Conservation (phyloP, 2,797 vertebrate genomes). For the Semotilus atromaculatus region DNA sequence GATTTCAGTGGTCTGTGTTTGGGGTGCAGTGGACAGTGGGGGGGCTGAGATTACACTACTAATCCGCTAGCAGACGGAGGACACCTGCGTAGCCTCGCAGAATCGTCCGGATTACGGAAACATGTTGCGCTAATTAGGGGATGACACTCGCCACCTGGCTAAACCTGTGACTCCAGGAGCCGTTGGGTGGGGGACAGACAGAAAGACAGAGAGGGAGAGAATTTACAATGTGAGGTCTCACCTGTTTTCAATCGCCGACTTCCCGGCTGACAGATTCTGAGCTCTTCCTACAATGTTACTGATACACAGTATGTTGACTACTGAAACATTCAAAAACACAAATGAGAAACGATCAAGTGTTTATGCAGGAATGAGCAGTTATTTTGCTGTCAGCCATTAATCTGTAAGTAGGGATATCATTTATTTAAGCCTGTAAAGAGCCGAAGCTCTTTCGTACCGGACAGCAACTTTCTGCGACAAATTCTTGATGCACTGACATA, state of each 20-base stretch:
- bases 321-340: neutral
- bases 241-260: slow-evolving; percentile 22
- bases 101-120: slow-evolving; percentile 74
- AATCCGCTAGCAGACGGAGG: slow-evolving; percentile 81
- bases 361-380: neutral
- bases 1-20: slow-evolving; percentile 16
- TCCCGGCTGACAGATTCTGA: neutral
- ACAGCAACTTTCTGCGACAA: neutral
- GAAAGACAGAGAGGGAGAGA: slow-evolving; percentile 17
- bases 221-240: neutral
- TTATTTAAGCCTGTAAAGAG: slow-evolving; percentile 24
- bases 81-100: slow-evolving; percentile 78
- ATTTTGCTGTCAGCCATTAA: neutral
- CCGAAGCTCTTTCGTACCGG: slow-evolving; percentile 26
- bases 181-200: neutral
- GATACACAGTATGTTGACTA: neutral
- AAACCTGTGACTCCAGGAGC: slow-evolving; percentile 20
- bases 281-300: neutral
- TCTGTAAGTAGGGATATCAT: slow-evolving; percentile 20
- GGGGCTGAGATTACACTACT: slow-evolving; percentile 75
- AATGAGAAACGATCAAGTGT: neutral
- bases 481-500: neutral
- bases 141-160: slow-evolving; percentile 52
- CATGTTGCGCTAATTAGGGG: slow-evolving; percentile 74
- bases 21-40: slow-evolving; percentile 57